Evolutionary conservation across 1,140 invertebrate genomes (phyloP).

Genomic region (Whitmania pigra): DNA sequence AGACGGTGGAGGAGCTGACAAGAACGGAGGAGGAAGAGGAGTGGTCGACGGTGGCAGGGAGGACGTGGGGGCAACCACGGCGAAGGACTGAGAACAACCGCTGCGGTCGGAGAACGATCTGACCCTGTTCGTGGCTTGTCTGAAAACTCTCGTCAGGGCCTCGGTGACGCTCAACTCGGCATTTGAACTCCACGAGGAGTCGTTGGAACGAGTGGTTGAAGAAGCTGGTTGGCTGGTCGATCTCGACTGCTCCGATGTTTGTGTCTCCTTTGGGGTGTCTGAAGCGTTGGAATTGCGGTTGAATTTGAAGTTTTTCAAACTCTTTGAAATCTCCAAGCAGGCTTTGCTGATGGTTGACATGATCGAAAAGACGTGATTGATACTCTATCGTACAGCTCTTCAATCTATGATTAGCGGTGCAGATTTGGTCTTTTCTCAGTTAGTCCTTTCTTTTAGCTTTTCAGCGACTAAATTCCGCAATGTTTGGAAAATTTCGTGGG

Average conservation of each 20-base stretch:
- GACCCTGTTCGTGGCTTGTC: constrained; percentile 23
- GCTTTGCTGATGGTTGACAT: constrained; percentile 41
- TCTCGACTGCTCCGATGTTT: neutral
- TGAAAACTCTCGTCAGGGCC: constrained; percentile 23
- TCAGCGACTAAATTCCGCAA: too few relatives aligned
- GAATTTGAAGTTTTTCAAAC: constrained; percentile 37
- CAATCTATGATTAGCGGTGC: too few relatives aligned
- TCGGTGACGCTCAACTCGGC: constrained; percentile 19
- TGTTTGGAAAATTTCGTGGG: too few relatives aligned
- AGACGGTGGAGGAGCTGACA: constrained; percentile 7
- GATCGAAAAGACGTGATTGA: neutral
- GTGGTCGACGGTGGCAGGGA: constrained; percentile 8
- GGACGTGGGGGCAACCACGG: constrained; percentile 17
- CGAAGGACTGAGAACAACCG: constrained; percentile 27
- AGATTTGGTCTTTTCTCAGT: too few relatives aligned
- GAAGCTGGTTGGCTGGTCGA: neutral
- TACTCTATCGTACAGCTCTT: too few relatives aligned
- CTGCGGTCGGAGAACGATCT: constrained; percentile 30
- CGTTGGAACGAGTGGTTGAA: neutral
- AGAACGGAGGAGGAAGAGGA: constrained; percentile 29
- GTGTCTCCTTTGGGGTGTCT: neutral
- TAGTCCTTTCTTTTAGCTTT: too few relatives aligned
- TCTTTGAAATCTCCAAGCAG: constrained; percentile 43
- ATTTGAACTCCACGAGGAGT: constrained; percentile 18
- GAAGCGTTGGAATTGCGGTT: constrained; percentile 21